phyloP scores from a whole-genome alignment of 1,140 invertebrate species.

The Musca domestica region DNA sequence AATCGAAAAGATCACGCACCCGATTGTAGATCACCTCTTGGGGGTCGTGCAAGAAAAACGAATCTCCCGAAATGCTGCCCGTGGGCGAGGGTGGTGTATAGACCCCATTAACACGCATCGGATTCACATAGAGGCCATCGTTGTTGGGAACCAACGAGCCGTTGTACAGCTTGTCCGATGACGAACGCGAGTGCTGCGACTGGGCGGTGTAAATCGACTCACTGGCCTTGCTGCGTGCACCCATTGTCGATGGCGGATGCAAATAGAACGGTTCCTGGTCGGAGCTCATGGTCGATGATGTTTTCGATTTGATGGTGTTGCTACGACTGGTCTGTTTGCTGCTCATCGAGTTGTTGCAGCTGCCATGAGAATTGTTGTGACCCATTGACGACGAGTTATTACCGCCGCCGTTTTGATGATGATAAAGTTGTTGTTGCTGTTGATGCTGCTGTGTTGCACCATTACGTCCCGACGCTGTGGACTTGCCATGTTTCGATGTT shows the following conservation, averaged over 20 bases:
- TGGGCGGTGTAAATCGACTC: slow-evolving; percentile 45
- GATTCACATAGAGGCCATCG: slow-evolving; percentile 78
- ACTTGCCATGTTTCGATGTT: slow-evolving; percentile 38
- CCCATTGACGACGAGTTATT: not conserved
- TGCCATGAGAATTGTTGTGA: slow-evolving; percentile 33
- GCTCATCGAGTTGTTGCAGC: slow-evolving; percentile 50
- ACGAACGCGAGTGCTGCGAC: slow-evolving; percentile 41
- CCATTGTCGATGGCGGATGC: slow-evolving; percentile 60
- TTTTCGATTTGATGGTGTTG: slow-evolving; percentile 52
- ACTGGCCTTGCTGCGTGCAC: slow-evolving; percentile 40
- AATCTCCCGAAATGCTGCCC: slow-evolving; percentile 60
- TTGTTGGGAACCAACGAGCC: slow-evolving; percentile 63
- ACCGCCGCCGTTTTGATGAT: slow-evolving; percentile 32
- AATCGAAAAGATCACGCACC: slow-evolving; percentile 75
- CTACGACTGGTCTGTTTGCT: slow-evolving; percentile 50
- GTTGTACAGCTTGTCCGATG: slow-evolving; percentile 52
- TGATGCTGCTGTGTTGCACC: slow-evolving; percentile 28
- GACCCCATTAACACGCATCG: slow-evolving; percentile 61
- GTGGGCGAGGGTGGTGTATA: slow-evolving; percentile 46
- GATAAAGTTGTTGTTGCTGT: slow-evolving; percentile 35
- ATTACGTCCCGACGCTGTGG: slow-evolving; percentile 26
- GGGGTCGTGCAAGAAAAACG: slow-evolving; percentile 81
- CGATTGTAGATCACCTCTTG: slow-evolving; percentile 73
- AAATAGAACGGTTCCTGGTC: slow-evolving; percentile 69
- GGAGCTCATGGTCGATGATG: slow-evolving; percentile 49